phyloP scores from a whole-genome alignment of 2,113 vertebrate genomes.

The Spea bombifrons region DNA sequence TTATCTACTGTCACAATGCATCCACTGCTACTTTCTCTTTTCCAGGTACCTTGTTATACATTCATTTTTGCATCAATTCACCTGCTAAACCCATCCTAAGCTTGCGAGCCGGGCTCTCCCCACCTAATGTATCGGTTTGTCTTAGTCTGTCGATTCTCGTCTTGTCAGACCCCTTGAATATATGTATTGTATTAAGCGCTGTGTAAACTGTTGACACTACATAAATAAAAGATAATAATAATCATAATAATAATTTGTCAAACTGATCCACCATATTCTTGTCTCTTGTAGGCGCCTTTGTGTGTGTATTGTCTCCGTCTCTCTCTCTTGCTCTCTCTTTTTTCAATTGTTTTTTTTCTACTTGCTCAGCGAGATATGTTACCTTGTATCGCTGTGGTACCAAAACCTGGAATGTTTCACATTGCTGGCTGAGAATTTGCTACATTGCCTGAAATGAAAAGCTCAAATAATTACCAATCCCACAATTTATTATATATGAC shows the following conservation, averaged over 20 bases:
- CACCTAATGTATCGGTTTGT: no score
- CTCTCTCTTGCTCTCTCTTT: background rate
- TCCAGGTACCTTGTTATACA: constrained; percentile 22
- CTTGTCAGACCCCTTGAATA: no score
- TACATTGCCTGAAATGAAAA: no score
- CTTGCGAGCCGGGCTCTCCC: no score
- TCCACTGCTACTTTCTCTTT: constrained; percentile 16
- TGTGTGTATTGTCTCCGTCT: constrained; percentile 4
- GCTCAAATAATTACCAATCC: no score
- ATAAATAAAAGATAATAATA: no score
- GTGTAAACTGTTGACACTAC: no score
- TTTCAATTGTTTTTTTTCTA: constrained; percentile 25
- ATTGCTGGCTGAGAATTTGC: no score
- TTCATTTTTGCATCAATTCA: constrained; percentile 22
- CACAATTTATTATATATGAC: no score
- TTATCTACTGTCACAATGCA: constrained; percentile 33
- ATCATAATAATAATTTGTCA: constrained; percentile 15
- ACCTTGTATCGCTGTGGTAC: constrained; percentile 19
- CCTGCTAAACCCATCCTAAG: background rate
- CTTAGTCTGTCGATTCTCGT: no score
- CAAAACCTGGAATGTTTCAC: background rate
- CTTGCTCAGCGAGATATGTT: constrained; percentile 24
- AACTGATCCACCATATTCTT: constrained; percentile 13
- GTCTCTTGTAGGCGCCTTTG: constrained; percentile 1
- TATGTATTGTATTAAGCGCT: no score